phyloP scores from a whole-genome alignment of 2,888 invertebrate genomes.

The Elysia crispata region DNA sequence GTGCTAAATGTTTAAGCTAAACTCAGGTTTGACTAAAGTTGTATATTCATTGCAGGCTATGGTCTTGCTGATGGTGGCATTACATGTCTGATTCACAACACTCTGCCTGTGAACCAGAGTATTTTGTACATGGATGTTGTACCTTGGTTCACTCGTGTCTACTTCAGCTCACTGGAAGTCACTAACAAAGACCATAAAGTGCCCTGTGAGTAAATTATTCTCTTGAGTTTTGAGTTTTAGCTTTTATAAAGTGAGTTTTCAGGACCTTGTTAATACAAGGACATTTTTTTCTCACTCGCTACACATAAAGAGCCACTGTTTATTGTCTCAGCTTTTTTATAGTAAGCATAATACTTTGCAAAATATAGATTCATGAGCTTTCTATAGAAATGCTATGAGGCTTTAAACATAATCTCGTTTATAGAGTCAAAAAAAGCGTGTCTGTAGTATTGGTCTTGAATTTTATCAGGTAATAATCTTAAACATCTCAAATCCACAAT shows the following conservation, averaged over 20 bases:
- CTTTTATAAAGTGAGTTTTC: no score
- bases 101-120: conserved; percentile 81
- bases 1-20: no score
- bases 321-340: conserved; percentile 13
- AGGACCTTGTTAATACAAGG: no score
- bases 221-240: no score
- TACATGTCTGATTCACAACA: conserved; percentile 89
- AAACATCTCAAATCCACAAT: no score
- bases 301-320: no score
- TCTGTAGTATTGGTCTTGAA: no score
- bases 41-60: conserved; percentile 82
- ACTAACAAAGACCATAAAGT: conserved; percentile 72
- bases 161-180: conserved; percentile 90
- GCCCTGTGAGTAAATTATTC: conserved; percentile 41
- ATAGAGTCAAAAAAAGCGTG: no score
- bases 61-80: conserved; percentile 95
- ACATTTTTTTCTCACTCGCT: no score
- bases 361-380: no score
- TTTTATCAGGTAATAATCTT: no score
- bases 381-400: background rate
- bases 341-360: background rate
- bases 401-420: background rate
- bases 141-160: conserved; percentile 82
- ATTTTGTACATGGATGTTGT: conserved; percentile 92
- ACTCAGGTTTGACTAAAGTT: no score